Evolutionary conservation across 2,797 vertebrate genomes (phyloP), one percentile per base, ranked within the genome.

Genomic region (Rousettus madagascariensis): DNA sequence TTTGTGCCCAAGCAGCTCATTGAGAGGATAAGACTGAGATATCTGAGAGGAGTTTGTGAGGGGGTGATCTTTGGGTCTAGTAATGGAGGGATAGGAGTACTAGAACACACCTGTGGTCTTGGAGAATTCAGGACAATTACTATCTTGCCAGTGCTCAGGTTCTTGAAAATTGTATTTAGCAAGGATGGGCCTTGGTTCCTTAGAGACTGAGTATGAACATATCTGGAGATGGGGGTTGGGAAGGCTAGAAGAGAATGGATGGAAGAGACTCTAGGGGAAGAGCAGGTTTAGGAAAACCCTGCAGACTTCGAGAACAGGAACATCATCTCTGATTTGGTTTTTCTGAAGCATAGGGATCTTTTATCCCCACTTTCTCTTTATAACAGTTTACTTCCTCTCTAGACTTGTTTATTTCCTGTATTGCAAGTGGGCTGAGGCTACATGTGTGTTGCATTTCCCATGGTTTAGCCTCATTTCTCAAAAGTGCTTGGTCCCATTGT

Each of bases 361-460:
- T 91, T 72, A 85, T 51, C 36, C 20, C 63, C 12, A 33, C 30
- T 20, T 78, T 82, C 86, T 87, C 85, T 95, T 86, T 90, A 74
- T 93, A 51, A 95, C 24, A 55, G 80, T 94, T 95, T 89, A 89
- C 83, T 95, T 96, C 95, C 75, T 93, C 77, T 74, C 51, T 85
- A 78, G 92, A 94, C 71, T 92, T 63, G 78, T 82, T 80, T 94
- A 68, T 92, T 94, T 88, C 77, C 94, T 95, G 88, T 74, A 46
- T 95, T 85, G 49, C 57, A 78, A 88, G 30, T 93, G 72, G 28
- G 71, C 80, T 88, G 95, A 91, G 75, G 61, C 83, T 84, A 95
- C 66, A 88, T 88, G 88, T 90, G 22, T 88, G 51, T 94, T 94
- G 43, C 61, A 85, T 90, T 96, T 86, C 65, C 74, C 68, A 46